Evolutionary conservation across 2,113 vertebrate genomes (phyloP).

Genomic region (Bungarus multicinctus): DNA sequence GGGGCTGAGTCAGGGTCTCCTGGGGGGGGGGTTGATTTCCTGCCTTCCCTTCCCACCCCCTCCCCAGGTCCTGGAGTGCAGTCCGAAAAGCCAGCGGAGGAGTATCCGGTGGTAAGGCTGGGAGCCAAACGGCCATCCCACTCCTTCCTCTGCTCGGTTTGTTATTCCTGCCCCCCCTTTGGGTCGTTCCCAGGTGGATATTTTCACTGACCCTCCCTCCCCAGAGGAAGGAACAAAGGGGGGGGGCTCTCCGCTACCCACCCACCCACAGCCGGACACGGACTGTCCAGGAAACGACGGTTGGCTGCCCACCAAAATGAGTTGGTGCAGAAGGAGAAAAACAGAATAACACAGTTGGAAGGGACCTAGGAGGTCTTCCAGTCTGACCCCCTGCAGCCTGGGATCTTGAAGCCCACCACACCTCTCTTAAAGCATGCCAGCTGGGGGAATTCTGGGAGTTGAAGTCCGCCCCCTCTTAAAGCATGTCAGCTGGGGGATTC

Average conservation of each 20-base stretch:
- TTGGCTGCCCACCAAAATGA: background rate
- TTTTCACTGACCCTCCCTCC: background rate
- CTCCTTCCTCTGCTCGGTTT: background rate
- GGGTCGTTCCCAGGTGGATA: background rate
- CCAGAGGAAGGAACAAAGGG: background rate
- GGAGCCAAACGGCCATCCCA: background rate
- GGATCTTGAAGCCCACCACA: no score
- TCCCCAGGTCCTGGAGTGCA: background rate
- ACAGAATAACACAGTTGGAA: background rate
- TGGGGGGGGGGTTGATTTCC: background rate
- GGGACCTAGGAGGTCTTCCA: background rate
- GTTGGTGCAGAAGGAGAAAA: background rate
- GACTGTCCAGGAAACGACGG: background rate
- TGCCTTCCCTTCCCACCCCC: background rate
- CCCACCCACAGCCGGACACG: background rate
- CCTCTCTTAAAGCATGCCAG: no score
- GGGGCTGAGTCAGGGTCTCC: background rate
- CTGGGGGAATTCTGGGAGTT: no score
- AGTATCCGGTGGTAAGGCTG: background rate
- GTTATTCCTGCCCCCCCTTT: background rate
- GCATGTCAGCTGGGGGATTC: no score
- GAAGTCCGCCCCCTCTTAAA: no score
- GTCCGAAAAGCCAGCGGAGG: fast-evolving
- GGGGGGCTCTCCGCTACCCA: background rate
- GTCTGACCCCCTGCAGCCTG: background rate